Conservation (phyloP, 2,888 invertebrate genomes). For the Tipula lateralis region DNA sequence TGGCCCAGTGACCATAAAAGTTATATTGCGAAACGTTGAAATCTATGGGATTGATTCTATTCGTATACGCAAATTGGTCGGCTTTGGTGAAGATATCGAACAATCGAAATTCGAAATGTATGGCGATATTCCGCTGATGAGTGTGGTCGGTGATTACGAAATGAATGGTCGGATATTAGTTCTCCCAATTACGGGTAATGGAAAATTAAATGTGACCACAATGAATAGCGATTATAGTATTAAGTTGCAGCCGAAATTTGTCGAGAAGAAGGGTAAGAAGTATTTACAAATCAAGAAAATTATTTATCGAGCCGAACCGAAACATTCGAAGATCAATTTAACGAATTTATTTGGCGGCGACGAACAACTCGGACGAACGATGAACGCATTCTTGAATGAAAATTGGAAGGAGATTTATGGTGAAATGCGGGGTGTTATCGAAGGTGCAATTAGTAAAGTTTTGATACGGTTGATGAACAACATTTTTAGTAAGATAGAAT, state of each 20-base stretch:
- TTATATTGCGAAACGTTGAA: background rate
- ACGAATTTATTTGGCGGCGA: conserved; percentile 59
- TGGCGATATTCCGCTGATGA: conserved; percentile 40
- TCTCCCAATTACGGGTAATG: conserved; percentile 58
- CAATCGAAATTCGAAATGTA: background rate
- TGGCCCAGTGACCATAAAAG: background rate
- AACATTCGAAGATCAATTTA: conserved; percentile 53
- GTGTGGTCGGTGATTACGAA: conserved; percentile 57
- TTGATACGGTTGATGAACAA: background rate
- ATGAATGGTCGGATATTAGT: conserved; percentile 58
- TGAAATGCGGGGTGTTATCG: conserved; percentile 52
- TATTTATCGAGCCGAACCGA: conserved; percentile 54
- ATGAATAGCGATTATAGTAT: conserved; percentile 56
- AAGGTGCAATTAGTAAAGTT: background rate
- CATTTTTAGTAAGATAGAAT: background rate
- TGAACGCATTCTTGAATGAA: conserved; percentile 56
- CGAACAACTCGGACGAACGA: conserved; percentile 53
- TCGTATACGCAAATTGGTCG: background rate
- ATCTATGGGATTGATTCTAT: background rate
- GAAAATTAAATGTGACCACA: conserved; percentile 58
- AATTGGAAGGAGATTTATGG: conserved; percentile 56
- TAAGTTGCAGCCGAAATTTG: conserved; percentile 53
- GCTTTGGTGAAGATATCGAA: background rate
- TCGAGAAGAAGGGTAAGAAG: conserved; percentile 53
- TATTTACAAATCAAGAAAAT: conserved; percentile 57